Base-by-base conservation (phyloP, 2,797 vertebrate species). In the Hemibagrus guttatus region DNA sequence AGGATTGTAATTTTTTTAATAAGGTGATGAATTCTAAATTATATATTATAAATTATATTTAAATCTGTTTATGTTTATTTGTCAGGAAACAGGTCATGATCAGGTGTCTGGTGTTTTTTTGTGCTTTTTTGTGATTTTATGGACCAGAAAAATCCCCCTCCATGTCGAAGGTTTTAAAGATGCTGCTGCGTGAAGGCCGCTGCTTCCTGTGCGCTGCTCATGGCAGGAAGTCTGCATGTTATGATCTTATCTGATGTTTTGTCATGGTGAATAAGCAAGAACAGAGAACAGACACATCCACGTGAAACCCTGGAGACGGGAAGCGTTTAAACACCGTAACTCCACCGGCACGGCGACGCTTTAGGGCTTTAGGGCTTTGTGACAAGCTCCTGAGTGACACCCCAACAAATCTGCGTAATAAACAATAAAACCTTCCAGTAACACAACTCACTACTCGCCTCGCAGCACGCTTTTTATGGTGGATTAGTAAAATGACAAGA, bases 221-320 rank as follows among this genome's bases (percentile, higher is more conserved):
- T 7, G 59, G 79, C 89, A 91, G 90, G 89, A 89, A 88, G 81
- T 66, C 66, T 80, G 42, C 58, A 28, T 84, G 86, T 76, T 89
- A 69, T 81, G 39, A 79, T 49, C 68, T 61, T 91, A 90, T 89
- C 88, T 85, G 88, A 86, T 88, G 83, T 46, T 85, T 89, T 88
- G 89, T 87, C 89, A 85, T 56, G 66, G 61, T 84, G 84, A 64
- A 90, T 81, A 63, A 84, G 28, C 85, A 81, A 85, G 90, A 85
- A 89, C 84, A 81, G 49, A 75, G 82, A 87, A 69, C 88, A 89
- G 86, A 89, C 83, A 46, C 88, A 85, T 82, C 87, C 87, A 87
- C 78, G 54, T 56, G 23, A 86, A 82, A 31, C 83, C 74, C 86
- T 82, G 58, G 88, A 87, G 86, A 85, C 79, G 58, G 81, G 68